These are phyloP conservation scores for Cyanoliseus patagonus DNA, from an alignment of 2,113 vertebrate species.

Conservation along the genomic window DNA sequence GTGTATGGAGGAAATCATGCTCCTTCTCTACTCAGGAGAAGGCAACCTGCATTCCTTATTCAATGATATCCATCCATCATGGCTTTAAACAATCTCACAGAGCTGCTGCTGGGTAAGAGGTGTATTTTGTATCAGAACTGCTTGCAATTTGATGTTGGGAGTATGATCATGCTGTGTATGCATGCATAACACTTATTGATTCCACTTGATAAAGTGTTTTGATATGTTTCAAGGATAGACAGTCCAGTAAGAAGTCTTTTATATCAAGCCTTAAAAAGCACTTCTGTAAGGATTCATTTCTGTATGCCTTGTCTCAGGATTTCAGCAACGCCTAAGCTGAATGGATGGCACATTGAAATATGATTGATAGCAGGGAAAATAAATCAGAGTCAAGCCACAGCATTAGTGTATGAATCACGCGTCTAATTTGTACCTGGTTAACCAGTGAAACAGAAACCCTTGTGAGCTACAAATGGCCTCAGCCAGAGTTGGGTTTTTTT, in stretches of 20 bases:
- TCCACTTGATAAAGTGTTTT: not conserved
- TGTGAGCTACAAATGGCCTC: not conserved
- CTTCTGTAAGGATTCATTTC: not conserved
- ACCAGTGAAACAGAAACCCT: not conserved
- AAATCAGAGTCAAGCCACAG: not conserved
- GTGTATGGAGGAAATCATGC: not conserved
- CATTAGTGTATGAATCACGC: not conserved
- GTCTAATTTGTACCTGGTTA: not conserved
- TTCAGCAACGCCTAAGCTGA: not conserved
- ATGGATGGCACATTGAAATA: not conserved
- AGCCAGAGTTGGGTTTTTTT: not conserved
- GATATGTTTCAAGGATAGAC: not conserved
- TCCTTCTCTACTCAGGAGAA: not conserved
- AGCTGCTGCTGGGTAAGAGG: not conserved
- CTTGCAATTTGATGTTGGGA: not conserved
- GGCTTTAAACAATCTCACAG: not conserved
- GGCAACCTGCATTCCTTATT: not conserved
- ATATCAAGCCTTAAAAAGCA: not conserved
- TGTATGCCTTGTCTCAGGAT: not conserved
- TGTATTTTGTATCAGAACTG: not conserved
- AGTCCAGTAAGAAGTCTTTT: not conserved
- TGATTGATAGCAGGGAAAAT: not conserved
- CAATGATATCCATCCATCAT: not conserved
- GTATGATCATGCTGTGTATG: not conserved
- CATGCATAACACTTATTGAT: not conserved